Conservation (phyloP, 2,113 vertebrate species). For the Malurus elegans region DNA sequence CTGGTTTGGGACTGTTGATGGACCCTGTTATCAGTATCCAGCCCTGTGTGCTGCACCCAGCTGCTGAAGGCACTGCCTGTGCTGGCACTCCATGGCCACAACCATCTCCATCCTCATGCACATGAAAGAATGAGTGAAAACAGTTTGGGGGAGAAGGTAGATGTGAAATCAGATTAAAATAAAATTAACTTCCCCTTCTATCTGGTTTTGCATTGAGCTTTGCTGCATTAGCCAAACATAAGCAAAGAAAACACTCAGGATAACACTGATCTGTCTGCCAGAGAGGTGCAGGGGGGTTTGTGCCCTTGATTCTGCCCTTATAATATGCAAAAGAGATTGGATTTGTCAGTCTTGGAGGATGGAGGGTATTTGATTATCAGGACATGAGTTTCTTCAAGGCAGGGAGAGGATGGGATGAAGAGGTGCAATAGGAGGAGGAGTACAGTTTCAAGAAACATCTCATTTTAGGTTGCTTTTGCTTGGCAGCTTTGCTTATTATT, state of each 20-base stretch:
- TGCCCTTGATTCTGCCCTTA: background rate
- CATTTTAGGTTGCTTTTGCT: background rate
- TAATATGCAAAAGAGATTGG: background rate
- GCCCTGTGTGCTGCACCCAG: background rate
- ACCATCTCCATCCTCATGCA: background rate
- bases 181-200: background rate
- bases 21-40: background rate
- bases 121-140: background rate
- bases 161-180: background rate
- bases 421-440: background rate
- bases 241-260: background rate
- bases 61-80: background rate
- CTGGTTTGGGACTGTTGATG: background rate
- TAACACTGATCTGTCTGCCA: background rate
- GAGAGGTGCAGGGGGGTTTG: rapidly evolving
- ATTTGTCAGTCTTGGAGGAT: background rate
- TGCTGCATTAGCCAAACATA: background rate
- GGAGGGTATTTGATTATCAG: background rate
- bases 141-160: background rate
- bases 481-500: background rate
- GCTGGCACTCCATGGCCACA: background rate
- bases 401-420: background rate
- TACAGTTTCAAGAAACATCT: background rate
- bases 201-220: background rate
- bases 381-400: background rate